A percentile compares a stretch with the other conserved stretches of the same genome.
Conservation (phyloP, 2,797 vertebrate species). For the Mormyrus proboscirostris region DNA sequence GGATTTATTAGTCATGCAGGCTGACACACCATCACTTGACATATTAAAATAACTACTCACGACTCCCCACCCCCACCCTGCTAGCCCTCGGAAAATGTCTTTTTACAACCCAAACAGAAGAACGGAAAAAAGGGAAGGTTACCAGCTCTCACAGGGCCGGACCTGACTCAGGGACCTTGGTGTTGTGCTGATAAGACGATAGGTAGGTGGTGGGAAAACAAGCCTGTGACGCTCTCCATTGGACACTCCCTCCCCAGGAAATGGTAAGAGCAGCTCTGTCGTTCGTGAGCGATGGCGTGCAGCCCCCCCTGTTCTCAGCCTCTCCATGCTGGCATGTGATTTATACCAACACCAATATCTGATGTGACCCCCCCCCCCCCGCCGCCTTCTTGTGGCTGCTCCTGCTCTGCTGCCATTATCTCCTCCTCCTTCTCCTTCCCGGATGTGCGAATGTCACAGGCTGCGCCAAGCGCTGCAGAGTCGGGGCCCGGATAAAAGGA, state of each 20-base stretch:
- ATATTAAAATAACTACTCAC: neutral
- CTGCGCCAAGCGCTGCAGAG: neutral
- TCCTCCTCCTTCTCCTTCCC: neutral
- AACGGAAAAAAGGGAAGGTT: neutral
- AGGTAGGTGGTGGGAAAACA: neutral
- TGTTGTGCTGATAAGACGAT: neutral
- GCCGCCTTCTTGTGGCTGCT: neutral
- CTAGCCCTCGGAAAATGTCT: neutral
- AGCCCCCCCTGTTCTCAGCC: neutral
- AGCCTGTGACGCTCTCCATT: neutral
- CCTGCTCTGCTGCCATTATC: neutral
- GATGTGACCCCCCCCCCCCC: neutral
- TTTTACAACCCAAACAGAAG: neutral
- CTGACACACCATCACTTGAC: slow-evolving; percentile 36
- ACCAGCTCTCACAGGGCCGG: neutral
- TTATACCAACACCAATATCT: neutral
- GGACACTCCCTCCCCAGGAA: neutral
- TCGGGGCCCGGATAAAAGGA: neutral
- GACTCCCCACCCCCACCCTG: neutral
- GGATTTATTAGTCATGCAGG: slow-evolving; percentile 40
- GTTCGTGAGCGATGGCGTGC: neutral
- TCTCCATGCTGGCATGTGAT: neutral
- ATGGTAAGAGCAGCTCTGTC: neutral
- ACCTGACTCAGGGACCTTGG: neutral
- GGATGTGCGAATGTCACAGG: neutral